Conservation (phyloP, 2,888 invertebrate genomes). For the Sesia bembeciformis region DNA sequence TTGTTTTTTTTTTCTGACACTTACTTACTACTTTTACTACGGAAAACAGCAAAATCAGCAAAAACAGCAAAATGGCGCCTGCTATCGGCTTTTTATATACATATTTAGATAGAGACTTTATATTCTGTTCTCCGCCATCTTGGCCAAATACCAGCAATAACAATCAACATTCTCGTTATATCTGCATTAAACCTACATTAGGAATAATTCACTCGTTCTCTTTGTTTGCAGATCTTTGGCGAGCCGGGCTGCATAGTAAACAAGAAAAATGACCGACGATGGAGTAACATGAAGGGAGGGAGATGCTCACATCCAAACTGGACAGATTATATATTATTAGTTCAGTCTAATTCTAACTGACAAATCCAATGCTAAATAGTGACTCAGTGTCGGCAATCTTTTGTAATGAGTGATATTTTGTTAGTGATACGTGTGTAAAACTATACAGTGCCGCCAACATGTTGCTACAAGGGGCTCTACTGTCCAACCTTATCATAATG, state of each 20-base stretch:
- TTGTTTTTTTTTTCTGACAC: no score
- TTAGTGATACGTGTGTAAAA: slow-evolving; percentile 33
- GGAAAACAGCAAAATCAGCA: no score
- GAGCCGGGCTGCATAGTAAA: slow-evolving; percentile 8
- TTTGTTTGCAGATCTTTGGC: slow-evolving; percentile 34
- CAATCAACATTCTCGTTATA: slow-evolving; percentile 22
- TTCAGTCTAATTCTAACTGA: not conserved
- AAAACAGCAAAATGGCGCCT: not conserved
- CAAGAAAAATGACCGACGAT: slow-evolving; percentile 29
- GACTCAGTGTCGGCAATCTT: slow-evolving; percentile 23
- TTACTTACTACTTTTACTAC: no score
- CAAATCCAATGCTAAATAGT: slow-evolving; percentile 25
- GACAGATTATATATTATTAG: not conserved
- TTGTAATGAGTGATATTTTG: slow-evolving; percentile 31
- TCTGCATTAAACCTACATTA: slow-evolving; percentile 9
- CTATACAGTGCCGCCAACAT: slow-evolving; percentile 24
- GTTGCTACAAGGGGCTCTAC: slow-evolving; percentile 34
- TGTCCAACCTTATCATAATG: slow-evolving; percentile 45
- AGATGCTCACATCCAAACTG: not conserved
- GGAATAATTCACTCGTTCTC: slow-evolving; percentile 12
- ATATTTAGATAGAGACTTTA: not conserved
- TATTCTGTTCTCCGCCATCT: not conserved
- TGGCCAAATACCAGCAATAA: slow-evolving; percentile 14
- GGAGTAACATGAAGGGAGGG: slow-evolving; percentile 33
- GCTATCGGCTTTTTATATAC: not conserved